Evolutionary conservation across 1,140 invertebrate genomes (phyloP), one percentile per base, ranked within the genome.

Genomic region (Solenopsis fugax): DNA sequence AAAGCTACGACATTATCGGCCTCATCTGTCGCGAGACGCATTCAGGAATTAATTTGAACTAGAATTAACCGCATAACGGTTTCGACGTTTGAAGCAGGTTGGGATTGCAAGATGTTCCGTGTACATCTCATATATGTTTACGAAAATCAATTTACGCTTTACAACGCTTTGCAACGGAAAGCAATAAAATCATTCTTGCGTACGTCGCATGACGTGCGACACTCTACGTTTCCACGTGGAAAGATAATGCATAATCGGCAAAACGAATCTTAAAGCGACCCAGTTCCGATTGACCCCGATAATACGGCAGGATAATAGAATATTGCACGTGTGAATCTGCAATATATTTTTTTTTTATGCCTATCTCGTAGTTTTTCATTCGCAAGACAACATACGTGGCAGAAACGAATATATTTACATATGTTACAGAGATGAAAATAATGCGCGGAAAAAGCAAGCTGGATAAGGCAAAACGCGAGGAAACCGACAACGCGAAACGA

Each of bases 221-320:
- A 10, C n/a, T 34, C 16, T 6, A 24, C 18, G 37, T 60, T 82
- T 72, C 18, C 21, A 6, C 41, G 18, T 37, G 45, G 41, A 48
- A 21, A 24, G 52, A 60, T 58, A 73, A 58, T 56, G 54, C 69
- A 73, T 60, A 37, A 84, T 84, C 80, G 34, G 24, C 41, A 37
- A 62, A 84, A 75, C 29, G 56, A 50, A 75, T 84, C 69, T 84
- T 75, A 75, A 75, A 60, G 24, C 54, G 56, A 60, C 41, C 71
- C 16, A 75, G 41, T 75, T 84, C 56, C 54, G 45, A 21, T 37
- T 41, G 77, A 80, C 62, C 62, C 52, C 62, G 67, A 84, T 73
- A 18, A 69, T 48, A 24, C 16, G 6, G 16, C 10, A 5, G 52
- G 13, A 71, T 45, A 69, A 29, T n/a, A 54, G 4, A 69, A 34